A percentile compares a stretch with the other conserved stretches of the same genome.
These are phyloP conservation scores for Empidonax traillii DNA, from an alignment of 2,113 vertebrate genomes.

Conservation along the genomic window DNA sequence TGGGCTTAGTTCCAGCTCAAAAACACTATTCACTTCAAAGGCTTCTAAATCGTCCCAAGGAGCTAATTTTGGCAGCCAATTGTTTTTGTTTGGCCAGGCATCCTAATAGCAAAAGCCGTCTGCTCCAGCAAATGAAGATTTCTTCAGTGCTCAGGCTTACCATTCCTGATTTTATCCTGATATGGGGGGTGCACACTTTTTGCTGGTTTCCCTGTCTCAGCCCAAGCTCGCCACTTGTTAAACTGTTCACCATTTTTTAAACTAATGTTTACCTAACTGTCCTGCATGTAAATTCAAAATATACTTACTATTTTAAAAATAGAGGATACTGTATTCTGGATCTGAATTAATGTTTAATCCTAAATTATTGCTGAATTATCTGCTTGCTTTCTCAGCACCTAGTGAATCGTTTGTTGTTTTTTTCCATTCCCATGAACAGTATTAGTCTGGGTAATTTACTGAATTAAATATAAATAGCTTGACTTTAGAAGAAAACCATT, in stretches of 20 bases:
- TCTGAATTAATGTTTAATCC: background rate
- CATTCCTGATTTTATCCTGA: slow-evolving; percentile 48
- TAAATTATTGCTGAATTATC: background rate
- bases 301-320: background rate
- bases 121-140: slow-evolving; percentile 61
- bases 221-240: background rate
- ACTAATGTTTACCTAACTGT: background rate
- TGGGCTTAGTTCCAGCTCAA: slow-evolving; percentile 79
- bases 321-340: background rate
- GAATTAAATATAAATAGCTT: background rate
- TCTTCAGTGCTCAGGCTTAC: slow-evolving; percentile 34
- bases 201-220: background rate
- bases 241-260: background rate
- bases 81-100: slow-evolving; percentile 78
- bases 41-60: slow-evolving; percentile 78
- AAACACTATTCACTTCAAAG: slow-evolving; percentile 76
- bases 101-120: slow-evolving; percentile 74
- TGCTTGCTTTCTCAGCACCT: background rate
- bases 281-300: background rate
- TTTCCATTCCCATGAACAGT: background rate
- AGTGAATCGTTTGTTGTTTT: background rate
- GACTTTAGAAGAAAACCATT: background rate
- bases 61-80: slow-evolving; percentile 77
- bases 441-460: background rate
- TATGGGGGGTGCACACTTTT: background rate